Percentiles rank a stretch among this genome's conserved stretches.
These are phyloP conservation scores for Ctenomys sociabilis DNA, from an alignment of 2,113 vertebrate genomes.

Conservation along the genomic window DNA sequence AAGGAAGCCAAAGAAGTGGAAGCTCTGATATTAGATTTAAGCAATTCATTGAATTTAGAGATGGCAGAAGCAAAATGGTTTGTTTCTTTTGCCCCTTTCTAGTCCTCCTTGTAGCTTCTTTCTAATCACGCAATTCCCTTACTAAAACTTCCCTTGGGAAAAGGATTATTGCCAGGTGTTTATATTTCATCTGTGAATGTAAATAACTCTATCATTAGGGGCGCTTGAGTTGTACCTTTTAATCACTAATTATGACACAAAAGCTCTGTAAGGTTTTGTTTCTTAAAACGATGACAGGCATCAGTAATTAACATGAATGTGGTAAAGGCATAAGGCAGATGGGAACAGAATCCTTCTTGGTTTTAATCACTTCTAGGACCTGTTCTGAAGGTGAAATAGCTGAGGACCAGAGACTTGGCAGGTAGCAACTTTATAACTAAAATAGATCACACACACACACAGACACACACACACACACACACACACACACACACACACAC, in stretches of 20 bases:
- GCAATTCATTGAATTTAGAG: not conserved
- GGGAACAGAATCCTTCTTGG: not conserved
- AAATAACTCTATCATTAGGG: not conserved
- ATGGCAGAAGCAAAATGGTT: not conserved
- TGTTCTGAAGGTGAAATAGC: not conserved
- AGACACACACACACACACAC: no score
- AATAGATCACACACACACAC: not conserved
- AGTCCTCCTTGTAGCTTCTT: not conserved
- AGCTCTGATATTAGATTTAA: not conserved
- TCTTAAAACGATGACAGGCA: not conserved
- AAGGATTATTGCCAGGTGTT: not conserved
- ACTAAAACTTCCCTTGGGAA: not conserved
- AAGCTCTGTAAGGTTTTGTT: not conserved
- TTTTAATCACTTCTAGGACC: not conserved
- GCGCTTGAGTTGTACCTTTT: not conserved
- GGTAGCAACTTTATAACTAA: not conserved
- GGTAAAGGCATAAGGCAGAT: not conserved
- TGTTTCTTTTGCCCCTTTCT: not conserved
- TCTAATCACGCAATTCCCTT: not conserved
- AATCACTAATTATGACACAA: not conserved
- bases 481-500: no score
- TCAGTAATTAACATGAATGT: constrained; percentile 44
- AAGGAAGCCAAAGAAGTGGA: not conserved
- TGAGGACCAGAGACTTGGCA: not conserved
- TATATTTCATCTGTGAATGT: not conserved